Conservation (phyloP, 2,113 vertebrate genomes). For the Thomomys bottae region DNA sequence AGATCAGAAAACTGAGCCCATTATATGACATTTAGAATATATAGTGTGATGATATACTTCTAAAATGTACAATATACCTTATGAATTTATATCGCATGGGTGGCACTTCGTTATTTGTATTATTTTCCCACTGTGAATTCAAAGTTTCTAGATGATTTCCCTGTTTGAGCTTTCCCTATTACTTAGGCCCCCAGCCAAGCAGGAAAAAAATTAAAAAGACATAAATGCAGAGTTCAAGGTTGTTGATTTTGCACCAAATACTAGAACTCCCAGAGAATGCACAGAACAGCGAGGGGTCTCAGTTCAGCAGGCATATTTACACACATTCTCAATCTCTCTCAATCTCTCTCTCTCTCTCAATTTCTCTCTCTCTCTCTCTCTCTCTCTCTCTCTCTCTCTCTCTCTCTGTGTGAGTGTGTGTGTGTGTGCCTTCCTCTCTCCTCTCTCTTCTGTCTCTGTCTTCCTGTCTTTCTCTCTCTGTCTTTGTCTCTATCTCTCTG, state of each 20-base stretch:
- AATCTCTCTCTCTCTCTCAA: no score
- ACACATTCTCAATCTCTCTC: no score
- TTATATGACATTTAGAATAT: slow-evolving; percentile 64
- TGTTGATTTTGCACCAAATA: not conserved
- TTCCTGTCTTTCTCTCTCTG: no score
- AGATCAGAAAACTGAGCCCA: slow-evolving; percentile 63
- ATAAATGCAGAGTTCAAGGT: slow-evolving; percentile 19
- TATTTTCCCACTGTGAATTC: slow-evolving; percentile 51
- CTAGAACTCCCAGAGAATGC: accelerated
- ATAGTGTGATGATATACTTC: slow-evolving; percentile 32
- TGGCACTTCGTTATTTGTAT: slow-evolving; percentile 65
- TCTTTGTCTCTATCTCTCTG: no score
- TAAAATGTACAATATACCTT: slow-evolving; percentile 60
- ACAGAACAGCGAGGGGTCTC: not conserved
- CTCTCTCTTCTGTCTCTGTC: no score
- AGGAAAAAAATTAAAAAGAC: not conserved
- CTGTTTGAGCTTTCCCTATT: slow-evolving; percentile 20
- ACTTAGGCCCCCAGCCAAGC: not conserved
- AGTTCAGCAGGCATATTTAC: not conserved
- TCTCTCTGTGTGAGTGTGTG: no score
- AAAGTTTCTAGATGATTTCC: slow-evolving; percentile 51
- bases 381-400: no score
- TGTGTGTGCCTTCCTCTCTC: no score
- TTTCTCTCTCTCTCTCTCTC: no score
- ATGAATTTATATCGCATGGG: slow-evolving; percentile 61